These are phyloP conservation scores for Perca schrenkii DNA, from an alignment of 2,113 vertebrate genomes.

Conservation along the genomic window DNA sequence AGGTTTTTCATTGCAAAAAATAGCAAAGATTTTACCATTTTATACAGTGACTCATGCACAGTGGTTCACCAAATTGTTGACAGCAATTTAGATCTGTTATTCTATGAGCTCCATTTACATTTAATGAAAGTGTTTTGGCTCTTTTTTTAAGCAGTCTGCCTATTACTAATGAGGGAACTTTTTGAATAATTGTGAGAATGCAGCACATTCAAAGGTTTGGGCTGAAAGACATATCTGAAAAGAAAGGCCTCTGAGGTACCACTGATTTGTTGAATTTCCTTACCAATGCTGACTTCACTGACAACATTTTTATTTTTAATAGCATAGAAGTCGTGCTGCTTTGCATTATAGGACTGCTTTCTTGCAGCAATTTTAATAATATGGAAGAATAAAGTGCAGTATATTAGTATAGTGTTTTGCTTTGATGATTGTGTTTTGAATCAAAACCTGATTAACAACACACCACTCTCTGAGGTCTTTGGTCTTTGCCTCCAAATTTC, in stretches of 20 bases:
- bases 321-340: neutral
- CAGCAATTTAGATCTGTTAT: neutral
- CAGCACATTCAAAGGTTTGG: neutral
- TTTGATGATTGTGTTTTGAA: neutral
- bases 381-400: neutral
- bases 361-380: neutral
- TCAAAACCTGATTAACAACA: slow-evolving; percentile 6
- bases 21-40: neutral
- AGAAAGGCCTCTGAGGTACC: neutral
- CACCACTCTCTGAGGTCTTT: neutral
- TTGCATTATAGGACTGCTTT: neutral
- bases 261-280: slow-evolving; percentile 5
- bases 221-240: neutral
- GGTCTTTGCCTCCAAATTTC: neutral
- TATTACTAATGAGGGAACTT: slow-evolving; percentile 27
- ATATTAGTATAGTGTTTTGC: neutral
- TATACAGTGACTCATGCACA: neutral
- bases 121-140: neutral
- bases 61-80: neutral
- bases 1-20: neutral
- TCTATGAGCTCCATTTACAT: neutral
- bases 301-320: neutral
- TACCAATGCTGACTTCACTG: neutral
- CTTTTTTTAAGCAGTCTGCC: slow-evolving; percentile 39
- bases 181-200: slow-evolving; percentile 21